Conservation (phyloP, 1,140 invertebrate genomes). For the Dendroctonus ponderosae region DNA sequence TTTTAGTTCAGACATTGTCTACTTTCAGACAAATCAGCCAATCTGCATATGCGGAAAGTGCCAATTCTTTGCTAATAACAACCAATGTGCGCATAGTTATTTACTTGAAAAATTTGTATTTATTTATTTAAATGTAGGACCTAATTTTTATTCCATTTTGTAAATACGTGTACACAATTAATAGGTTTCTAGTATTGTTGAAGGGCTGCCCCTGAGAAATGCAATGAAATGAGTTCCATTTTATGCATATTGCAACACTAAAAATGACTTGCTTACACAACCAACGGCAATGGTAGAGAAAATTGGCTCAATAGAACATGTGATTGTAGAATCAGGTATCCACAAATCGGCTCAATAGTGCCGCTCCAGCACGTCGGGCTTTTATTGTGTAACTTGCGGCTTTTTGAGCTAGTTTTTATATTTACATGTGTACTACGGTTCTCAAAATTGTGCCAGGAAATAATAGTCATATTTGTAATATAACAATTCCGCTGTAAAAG, state of each 20-base stretch:
- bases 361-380: too few relatives aligned
- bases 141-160: constrained; percentile 18
- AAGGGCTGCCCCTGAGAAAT: constrained; percentile 1
- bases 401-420: too few relatives aligned
- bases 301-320: background rate
- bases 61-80: background rate
- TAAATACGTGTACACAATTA: constrained; percentile 26
- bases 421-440: too few relatives aligned
- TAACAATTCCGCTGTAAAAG: background rate
- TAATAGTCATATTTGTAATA: background rate
- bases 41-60: background rate
- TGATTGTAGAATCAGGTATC: background rate
- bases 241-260: background rate
- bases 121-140: constrained; percentile 16
- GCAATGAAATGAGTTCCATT: background rate
- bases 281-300: background rate
- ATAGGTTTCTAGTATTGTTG: constrained; percentile 6
- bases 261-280: background rate
- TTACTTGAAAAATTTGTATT: constrained; percentile 13
- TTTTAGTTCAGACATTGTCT: background rate
- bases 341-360: background rate
- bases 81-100: background rate
- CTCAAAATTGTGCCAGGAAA: too few relatives aligned
- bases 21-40: background rate
- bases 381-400: too few relatives aligned